A percentile compares a stretch with the other conserved stretches of the same genome.
phyloP scores from a whole-genome alignment of 2,797 vertebrate species.

The Ptychobarbus kaznakovi region DNA sequence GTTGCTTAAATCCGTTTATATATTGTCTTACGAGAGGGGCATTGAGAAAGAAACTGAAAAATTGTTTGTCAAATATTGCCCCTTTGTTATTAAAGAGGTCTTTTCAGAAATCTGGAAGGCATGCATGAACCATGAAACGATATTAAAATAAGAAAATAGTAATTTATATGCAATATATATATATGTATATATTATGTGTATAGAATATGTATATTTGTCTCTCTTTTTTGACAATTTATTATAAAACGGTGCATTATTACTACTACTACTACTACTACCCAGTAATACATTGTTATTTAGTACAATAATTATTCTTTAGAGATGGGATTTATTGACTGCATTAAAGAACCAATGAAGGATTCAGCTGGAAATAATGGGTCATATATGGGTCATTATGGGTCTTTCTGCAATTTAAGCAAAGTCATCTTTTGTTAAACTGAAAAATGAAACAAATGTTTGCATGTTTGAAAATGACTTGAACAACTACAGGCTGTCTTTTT shows the following conservation, averaged over 20 bases:
- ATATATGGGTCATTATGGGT: neutral
- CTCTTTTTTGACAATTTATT: neutral
- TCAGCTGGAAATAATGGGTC: neutral
- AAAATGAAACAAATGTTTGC: neutral
- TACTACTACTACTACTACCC: neutral
- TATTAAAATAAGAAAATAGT: neutral
- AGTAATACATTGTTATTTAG: neutral
- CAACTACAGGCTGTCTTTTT: neutral
- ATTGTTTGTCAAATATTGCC: constrained; percentile 2
- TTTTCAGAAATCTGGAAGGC: neutral
- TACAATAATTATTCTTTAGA: neutral
- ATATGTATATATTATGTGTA: neutral
- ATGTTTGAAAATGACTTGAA: neutral
- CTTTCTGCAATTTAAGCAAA: neutral
- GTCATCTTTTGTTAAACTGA: neutral
- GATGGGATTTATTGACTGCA: neutral
- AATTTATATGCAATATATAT: neutral
- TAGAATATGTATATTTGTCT: neutral
- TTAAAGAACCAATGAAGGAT: neutral
- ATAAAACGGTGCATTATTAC: neutral
- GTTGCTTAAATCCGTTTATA: constrained; percentile 84
- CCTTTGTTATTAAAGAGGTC: constrained; percentile 9
- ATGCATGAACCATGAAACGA: neutral
- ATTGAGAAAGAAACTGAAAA: constrained; percentile 57
- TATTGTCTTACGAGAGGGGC: constrained; percentile 81